Base-by-base conservation (phyloP, 2,797 vertebrate genomes). In the Echeneis naucrates region DNA sequence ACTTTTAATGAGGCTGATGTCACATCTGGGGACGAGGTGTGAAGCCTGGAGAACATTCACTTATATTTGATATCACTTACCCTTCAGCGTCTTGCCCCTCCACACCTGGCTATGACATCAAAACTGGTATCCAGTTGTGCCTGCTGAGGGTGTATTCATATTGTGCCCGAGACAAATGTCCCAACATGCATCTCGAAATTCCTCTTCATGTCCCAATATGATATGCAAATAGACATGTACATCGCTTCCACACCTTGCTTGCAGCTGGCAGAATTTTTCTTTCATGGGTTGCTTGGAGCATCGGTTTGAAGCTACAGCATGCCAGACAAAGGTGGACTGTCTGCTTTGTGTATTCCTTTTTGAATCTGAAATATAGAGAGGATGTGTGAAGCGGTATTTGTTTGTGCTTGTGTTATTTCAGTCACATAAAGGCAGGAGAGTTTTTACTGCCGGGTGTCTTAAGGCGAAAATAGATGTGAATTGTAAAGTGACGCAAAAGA, bases 1-100 rank as follows among this genome's bases (percentile, higher is more conserved):
- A 1, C 59, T 78, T 88, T 84, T 82, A 85, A 86, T 35, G 4
- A 84, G 72, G 32, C 61, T 78, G 73, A 80, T 79, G 69, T 76
- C 56, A 68, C 47, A 16, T 13, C 3, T 2, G 72, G 48, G 23
- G 52, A 69, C 68, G 47, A 57, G n/a, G 66, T 21, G 4, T 59
- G 58, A 45, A n/a, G 47, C 61, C 47, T 56, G 38, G 3, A 56
- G 32, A 65, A 30, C 54, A 53, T 8, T 4, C 17, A 45, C 30
- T 52, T 19, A 14, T 16, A 26, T 40, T 21, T 51, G 51, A 42
- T 16, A 44, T 66, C 54, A 50, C 13, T 27, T 16, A 30, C 37
- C 21, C 58, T 56, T 52, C 62, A 26, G n/a, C 40, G 37, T 48
- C 38, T 74, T 7, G 0, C 37, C 11, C 19, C 6, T 57, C 64